Evolutionary conservation across 1,140 invertebrate genomes (phyloP).

Genomic region (Cherax quadricarinatus): DNA sequence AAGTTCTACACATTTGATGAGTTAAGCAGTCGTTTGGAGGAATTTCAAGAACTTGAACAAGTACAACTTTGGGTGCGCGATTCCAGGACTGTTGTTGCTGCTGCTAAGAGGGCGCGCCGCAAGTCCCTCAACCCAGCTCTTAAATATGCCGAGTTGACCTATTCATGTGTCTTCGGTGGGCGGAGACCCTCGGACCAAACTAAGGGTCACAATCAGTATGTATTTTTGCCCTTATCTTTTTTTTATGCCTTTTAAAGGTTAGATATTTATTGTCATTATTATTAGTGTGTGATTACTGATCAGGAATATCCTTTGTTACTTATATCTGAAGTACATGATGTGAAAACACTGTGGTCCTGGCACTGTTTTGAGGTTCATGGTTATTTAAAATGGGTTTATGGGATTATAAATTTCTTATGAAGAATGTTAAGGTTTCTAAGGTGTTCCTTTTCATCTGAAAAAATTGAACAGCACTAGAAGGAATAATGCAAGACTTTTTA

Average conservation of each 20-base stretch:
- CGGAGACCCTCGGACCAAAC: constrained; percentile 73
- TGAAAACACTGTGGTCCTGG: no score
- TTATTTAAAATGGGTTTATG: no score
- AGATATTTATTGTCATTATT: no score
- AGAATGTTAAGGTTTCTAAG: no score
- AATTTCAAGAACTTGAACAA: constrained; percentile 73
- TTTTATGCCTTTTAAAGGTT: background rate
- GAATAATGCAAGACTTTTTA: no score
- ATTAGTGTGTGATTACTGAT: no score
- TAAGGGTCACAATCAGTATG: constrained; percentile 73
- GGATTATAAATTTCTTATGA: no score
- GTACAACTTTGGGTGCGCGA: constrained; percentile 73
- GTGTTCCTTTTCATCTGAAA: no score
- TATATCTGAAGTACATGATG: no score
- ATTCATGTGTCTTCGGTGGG: constrained; percentile 73
- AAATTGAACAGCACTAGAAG: no score
- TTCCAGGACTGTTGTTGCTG: constrained; percentile 72
- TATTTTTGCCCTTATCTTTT: background rate
- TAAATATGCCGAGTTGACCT: constrained; percentile 74
- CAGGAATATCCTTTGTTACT: no score
- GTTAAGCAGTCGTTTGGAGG: constrained; percentile 72
- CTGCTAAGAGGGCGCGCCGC: constrained; percentile 73
- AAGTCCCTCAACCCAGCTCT: constrained; percentile 73
- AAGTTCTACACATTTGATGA: constrained; percentile 74
- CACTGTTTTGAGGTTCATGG: no score